Conservation (phyloP, 2,888 invertebrate genomes). For the Elmis aenea region DNA sequence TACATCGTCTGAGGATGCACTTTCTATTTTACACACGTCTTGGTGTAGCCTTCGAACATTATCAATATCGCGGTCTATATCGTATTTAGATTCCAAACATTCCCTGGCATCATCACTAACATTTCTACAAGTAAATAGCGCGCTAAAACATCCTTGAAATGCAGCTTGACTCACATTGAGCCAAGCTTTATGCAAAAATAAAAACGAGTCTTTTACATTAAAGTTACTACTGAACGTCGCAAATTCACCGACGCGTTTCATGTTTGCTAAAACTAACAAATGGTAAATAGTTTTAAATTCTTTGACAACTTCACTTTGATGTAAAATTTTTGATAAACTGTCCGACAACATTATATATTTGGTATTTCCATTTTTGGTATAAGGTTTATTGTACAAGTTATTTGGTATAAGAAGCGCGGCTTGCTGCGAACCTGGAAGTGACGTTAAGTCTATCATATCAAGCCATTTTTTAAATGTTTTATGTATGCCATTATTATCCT, state of each 20-base stretch:
- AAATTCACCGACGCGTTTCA: slow-evolving; percentile 2
- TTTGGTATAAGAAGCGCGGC: slow-evolving; percentile 1
- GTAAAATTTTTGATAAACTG: too few relatives aligned
- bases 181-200: slow-evolving; percentile 6
- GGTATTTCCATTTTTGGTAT: too few relatives aligned
- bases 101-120: background rate
- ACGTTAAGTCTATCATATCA: slow-evolving; percentile 1
- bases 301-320: background rate
- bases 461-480: slow-evolving; percentile 3
- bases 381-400: background rate
- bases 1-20: too few relatives aligned
- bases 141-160: slow-evolving; percentile 1
- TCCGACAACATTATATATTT: too few relatives aligned
- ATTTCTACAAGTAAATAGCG: background rate
- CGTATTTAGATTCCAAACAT: too few relatives aligned
- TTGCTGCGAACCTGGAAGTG: too few relatives aligned
- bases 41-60: background rate
- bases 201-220: slow-evolving; percentile 2
- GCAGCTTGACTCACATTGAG: background rate
- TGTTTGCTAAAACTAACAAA: slow-evolving; percentile 2
- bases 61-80: slow-evolving; percentile 1
- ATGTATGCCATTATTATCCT: too few relatives aligned
- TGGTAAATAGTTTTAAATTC: slow-evolving; percentile 3
- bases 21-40: too few relatives aligned
- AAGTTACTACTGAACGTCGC: background rate